These are phyloP conservation scores for Tuberolachnus salignus DNA, from an alignment of 2,888 invertebrate genomes.

Conservation along the genomic window DNA sequence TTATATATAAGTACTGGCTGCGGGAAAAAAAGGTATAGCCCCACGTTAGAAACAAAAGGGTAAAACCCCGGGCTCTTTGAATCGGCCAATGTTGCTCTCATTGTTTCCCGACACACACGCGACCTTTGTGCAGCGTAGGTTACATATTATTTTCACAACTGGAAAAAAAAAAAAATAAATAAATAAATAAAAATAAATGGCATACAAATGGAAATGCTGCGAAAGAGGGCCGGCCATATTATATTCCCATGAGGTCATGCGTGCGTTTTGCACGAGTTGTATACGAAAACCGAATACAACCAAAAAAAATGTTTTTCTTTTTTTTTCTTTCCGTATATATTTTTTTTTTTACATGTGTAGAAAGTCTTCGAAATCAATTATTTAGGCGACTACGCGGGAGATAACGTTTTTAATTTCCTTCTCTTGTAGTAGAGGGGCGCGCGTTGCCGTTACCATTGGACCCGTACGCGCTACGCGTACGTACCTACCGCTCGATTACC, in stretches of 20 bases:
- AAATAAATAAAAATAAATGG: slow-evolving; percentile 42
- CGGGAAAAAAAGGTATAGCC: slow-evolving; percentile 36
- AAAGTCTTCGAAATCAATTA: slow-evolving; percentile 15
- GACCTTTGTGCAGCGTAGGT: slow-evolving; percentile 51
- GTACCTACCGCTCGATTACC: too few species aligned
- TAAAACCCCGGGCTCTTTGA: slow-evolving; percentile 32
- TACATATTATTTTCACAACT: slow-evolving; percentile 36
- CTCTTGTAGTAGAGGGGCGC: too few species aligned
- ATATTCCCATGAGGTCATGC: slow-evolving; percentile 46
- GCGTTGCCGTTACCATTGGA: too few species aligned
- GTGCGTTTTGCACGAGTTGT: neutral
- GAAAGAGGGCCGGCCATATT: slow-evolving; percentile 39
- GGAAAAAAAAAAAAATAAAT: too few species aligned
- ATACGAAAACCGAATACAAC: neutral
- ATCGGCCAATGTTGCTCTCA: slow-evolving; percentile 34
- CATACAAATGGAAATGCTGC: slow-evolving; percentile 44
- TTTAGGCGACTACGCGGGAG: neutral
- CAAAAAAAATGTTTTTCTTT: neutral
- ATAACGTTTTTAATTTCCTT: slow-evolving; percentile 23
- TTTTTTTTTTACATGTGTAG: too few species aligned
- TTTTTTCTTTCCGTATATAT: too few species aligned
- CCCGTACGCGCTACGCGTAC: too few species aligned
- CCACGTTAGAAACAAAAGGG: slow-evolving; percentile 47
- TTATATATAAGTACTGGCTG: slow-evolving; percentile 20
- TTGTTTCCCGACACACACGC: slow-evolving; percentile 42